phyloP scores from a whole-genome alignment of 2,888 invertebrate genomes.

The Incurvaria masculella region DNA sequence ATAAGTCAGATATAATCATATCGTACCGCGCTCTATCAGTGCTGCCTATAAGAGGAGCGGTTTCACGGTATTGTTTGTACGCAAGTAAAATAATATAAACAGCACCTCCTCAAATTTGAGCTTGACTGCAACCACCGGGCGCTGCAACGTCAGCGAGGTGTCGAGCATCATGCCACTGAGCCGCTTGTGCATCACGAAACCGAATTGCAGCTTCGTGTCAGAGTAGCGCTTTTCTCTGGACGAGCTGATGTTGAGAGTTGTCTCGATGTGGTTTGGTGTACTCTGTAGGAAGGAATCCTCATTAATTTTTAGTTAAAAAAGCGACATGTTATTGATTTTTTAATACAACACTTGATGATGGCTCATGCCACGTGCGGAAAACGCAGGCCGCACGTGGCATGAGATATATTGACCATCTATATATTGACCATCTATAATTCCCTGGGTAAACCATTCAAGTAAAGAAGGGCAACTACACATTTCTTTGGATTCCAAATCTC shows the following conservation, averaged over 20 bases:
- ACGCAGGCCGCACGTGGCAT: no score
- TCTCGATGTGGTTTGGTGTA: constrained; percentile 68
- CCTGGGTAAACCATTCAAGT: no score
- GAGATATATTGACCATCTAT: no score
- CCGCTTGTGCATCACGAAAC: constrained; percentile 59
- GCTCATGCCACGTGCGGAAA: background rate
- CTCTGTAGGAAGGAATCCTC: constrained; percentile 40
- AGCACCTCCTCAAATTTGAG: constrained; percentile 55
- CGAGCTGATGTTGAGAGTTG: constrained; percentile 66
- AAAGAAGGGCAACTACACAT: no score
- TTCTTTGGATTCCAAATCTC: no score
- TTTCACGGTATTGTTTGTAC: no score
- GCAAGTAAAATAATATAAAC: no score
- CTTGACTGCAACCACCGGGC: constrained; percentile 65
- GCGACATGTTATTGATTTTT: background rate
- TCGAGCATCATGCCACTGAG: constrained; percentile 60
- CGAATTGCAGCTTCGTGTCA: constrained; percentile 60
- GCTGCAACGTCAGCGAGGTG: constrained; percentile 59
- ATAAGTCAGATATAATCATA: no score
- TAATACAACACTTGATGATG: background rate
- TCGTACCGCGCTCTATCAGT: no score
- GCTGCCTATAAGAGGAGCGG: no score
- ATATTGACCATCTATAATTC: no score
- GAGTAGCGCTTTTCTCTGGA: constrained; percentile 58
- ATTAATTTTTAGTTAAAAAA: constrained; percentile 8